Evolutionary conservation across 2,888 invertebrate genomes (phyloP), one percentile per base, ranked within the genome.

Genomic region (Amblyteles armatorius): DNA sequence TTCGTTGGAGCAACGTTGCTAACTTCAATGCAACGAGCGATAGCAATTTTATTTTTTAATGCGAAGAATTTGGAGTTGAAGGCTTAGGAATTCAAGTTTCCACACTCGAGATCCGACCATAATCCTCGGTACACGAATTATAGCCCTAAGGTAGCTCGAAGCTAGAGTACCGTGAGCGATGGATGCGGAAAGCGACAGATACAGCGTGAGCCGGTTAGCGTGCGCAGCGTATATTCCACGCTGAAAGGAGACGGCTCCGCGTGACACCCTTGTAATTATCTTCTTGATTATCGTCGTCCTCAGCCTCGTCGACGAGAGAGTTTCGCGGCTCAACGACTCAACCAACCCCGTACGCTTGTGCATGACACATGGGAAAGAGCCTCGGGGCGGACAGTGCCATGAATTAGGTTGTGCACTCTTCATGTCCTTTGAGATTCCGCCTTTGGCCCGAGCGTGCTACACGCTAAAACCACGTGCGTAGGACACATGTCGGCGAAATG

Each of bases 271-370:
- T 76, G 69, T 82, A 87, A 87, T 85, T 85, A 81, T 81, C 82
- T 78, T 63, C 82, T 81, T 82, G 83, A 87, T 85, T 87, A 83
- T 85, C 79, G 79, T 55, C 78, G 68, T 83, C 81, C 57, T 74
- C 78, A 52, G 72, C 40, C 55, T 55, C 48, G 71, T 83, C 83
- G 76, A 76, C 74, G 72, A 68, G 79, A 60, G 67, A 86, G 84
- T 79, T 57, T 81, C 86, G 67, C 79, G 71, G 68, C 60, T 60
- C 60, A 29, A 26, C 60, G 60, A 60, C 60, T 26, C 16, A 33
- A 60, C 60, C 26, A 33, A 13, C n/a, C 19, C 5, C 7, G 6
- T 6, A 26, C 26, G 26, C 60, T 60, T 33, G 60, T 60, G 33
- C 19, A 60, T 33, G 60, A 60, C 60, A 29, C 60, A 16, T 60